A percentile compares a stretch with the other conserved stretches of the same genome.
These are phyloP conservation scores for Chelon auratus DNA, from an alignment of 2,797 vertebrate species.

Conservation along the genomic window DNA sequence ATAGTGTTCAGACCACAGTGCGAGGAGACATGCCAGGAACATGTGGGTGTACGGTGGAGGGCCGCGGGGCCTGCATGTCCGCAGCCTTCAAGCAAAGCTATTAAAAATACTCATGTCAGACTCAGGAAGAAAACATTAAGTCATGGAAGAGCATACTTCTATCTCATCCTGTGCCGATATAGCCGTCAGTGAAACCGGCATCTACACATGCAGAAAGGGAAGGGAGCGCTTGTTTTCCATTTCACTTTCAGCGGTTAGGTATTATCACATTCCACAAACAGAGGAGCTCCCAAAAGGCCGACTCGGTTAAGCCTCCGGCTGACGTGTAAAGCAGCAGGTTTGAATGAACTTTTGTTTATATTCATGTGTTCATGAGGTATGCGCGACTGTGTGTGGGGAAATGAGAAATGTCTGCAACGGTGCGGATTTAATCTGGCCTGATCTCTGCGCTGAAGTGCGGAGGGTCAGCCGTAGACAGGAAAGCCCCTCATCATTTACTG, in stretches of 20 bases:
- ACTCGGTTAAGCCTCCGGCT: constrained; percentile 49
- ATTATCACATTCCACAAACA: constrained; percentile 37
- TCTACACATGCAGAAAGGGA: constrained; percentile 16
- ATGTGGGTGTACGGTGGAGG: constrained; percentile 50
- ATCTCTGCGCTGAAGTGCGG: constrained; percentile 22
- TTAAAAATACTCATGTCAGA: constrained; percentile 37
- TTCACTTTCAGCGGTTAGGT: constrained; percentile 30
- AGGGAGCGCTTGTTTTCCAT: constrained; percentile 22
- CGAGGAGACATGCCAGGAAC: constrained; percentile 59
- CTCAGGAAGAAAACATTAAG: constrained; percentile 39
- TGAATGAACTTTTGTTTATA: constrained; percentile 57
- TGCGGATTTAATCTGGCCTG: constrained; percentile 21
- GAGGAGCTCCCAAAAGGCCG: constrained; percentile 24
- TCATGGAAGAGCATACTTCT: constrained; percentile 1
- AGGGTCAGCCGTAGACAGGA: constrained; percentile 45
- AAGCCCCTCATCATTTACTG: constrained; percentile 52
- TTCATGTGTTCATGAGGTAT: constrained; percentile 45
- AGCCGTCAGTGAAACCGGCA: constrained; percentile 20
- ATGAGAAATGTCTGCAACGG: constrained; percentile 38
- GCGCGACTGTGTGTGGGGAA: constrained; percentile 11
- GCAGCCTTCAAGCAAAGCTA: constrained; percentile 36
- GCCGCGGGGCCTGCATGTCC: constrained; percentile 43
- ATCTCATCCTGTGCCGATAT: constrained; percentile 32
- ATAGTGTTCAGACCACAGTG: constrained; percentile 73
- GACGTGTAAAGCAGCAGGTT: constrained; percentile 37